Evolutionary conservation across 2,113 vertebrate genomes (phyloP), one percentile per base, ranked within the genome.

Genomic region (Rhabdomys dilectus): DNA sequence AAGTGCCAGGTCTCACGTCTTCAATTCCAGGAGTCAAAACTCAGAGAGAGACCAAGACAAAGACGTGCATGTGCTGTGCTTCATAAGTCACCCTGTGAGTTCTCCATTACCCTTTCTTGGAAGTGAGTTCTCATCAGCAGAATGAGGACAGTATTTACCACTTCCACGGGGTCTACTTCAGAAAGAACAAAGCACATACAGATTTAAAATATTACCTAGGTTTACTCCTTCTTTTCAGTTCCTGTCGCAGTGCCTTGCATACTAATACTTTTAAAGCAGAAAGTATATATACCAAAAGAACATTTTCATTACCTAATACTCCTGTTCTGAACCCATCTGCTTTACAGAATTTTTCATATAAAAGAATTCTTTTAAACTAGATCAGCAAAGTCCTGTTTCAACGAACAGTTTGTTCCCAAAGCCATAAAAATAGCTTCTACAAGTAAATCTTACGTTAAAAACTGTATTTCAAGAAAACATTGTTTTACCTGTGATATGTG

Each of bases 281-380:
- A 97, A 89, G 91, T 26, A 96, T 62, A 81, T 42, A 95, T 36
- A 94, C 45, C 58, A 93, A 97, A 96, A 95, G 77, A 92, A 96
- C 86, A 94, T 89, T 97, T 95, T 78, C 73, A 96, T 96, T 96
- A 96, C 77, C 53, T 97, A 85, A 73, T 93, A 95, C 53, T 73
- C 73, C 90, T 92, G 7, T 96, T 96, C 81, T 96, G 93, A 96
- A 94, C 76, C 80, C 81, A 91, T 95, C 53, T 92, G 90, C 93
- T 97, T 88, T 85, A 91, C 66, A 80, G 92, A 92, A 97, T 89
- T 95, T 96, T 96, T 96, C 90, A 87, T 78, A 60, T 92, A 89
- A 92, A 85, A 97, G 93, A 97, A 97, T 97, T 98, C 91, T 97
- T 92, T 95, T 85, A 97, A 97, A 92, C n/a, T 58, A 94, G 75